Evolutionary conservation across 2,888 invertebrate species (phyloP), one percentile per base, ranked within the genome.

Genomic region (Amblyjoppa proteus): DNA sequence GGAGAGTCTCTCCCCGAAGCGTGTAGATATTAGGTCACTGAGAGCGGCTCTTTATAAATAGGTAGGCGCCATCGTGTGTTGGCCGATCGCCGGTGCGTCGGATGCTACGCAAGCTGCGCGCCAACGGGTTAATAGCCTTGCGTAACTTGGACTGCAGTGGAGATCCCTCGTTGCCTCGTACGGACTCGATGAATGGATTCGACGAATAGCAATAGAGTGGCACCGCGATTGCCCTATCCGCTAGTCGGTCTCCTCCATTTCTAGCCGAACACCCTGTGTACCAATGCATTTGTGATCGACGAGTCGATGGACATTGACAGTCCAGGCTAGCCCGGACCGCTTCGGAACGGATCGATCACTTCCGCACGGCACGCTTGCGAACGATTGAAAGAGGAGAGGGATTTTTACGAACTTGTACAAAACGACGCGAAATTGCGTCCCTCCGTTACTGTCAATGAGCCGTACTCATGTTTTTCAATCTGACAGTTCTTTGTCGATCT

Each of bases 21-120:
- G 49, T 38, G 13, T 41, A 28, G 41, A 71, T 61, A 80, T 56
- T 56, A 66, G 76, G 76, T 76, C 76, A 68, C 66, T 7, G 34
- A 84, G 58, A 25, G 78, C 74, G 86, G 81, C 82, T 81, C 75
- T 71, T 78, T 87, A 87, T 87, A 87, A 87, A 87, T 87, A 87
- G 74, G 73, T 13, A 77, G 83, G 86, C 84, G 87, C 87, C 87
- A 85, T 76, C 75, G 76, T 74, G 73, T 38, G 77, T 69, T 58
- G 41, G 25, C 31, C 68, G 81, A 45, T 68, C 58, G 74, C 68
- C 68, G 53, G 70, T 74, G 69, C 49, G 64, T 66, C 69, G 38
- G 49, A 56, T n/a, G 71, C 34, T 56, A 45, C 53, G 58, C 58
- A 68, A 45, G 73, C 66, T 25, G 68, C 51, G 73, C 74, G 69